Evolutionary conservation across 2,113 vertebrate genomes (phyloP), one percentile per base, ranked within the genome.

Genomic region (Muntiacus muntjak): DNA sequence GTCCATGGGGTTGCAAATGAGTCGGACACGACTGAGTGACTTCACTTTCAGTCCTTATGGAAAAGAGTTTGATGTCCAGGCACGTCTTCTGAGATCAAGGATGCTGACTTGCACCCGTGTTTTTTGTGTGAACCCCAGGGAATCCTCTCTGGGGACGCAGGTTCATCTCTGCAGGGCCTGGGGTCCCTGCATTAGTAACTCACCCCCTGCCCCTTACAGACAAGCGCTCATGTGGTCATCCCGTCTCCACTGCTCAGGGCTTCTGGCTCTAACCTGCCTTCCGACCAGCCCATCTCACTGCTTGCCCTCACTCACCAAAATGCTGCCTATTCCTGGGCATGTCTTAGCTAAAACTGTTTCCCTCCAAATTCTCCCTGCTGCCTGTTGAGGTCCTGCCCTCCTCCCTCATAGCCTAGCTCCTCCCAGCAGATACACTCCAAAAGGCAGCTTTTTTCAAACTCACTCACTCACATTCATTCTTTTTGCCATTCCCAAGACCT

Each of bases 211-310:
- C 16, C 55, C 7, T 58, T 40, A 9, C 19, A 71, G 15, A 74
- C 0, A 1, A 58, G 45, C 43, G 1, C 43, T 79, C 19, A 1
- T 0, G 0, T 25, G 47, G 57, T n/a, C 33, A 10, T 4, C 36
- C 11, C 89, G 4, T 55, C 74, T 9, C 0, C 1, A 7, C 33
- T 1, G 13, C 74, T 90, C 30, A 36, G 79, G 36, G 91, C 93
- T 92, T 95, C 81, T 25, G 79, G 43, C 74, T 64, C 74, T 78
- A 3, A 60, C 45, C 94, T 40, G 82, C 95, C 89, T 87, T 62
- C 71, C 0, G 1, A 45, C 81, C 19, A 2, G 13, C 26, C 60
- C 47, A 40, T 43, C 28, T 36, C 67, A 12, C 50, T 8, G 45
- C 87, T 84, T 89, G 3, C 33, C 71, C 81, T 87, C 40, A 67